Conservation (phyloP, 2,888 invertebrate genomes). For the Zygaena filipendulae region DNA sequence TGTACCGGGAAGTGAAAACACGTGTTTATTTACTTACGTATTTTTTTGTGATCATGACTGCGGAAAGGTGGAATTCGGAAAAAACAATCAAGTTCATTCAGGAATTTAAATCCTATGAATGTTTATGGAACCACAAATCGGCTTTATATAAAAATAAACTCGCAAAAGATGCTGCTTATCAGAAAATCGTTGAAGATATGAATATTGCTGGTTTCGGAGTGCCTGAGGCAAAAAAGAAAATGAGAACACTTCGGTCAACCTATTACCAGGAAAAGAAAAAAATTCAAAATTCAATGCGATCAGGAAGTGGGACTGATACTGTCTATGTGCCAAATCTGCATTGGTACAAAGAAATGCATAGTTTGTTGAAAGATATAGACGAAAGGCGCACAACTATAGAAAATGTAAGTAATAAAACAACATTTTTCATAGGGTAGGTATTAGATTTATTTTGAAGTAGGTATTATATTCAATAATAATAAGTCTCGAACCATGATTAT, state of each 20-base stretch:
- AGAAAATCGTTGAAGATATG: constrained; percentile 4
- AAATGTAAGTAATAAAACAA: too few species aligned
- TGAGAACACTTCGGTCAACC: constrained; percentile 11
- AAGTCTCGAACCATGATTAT: too few species aligned
- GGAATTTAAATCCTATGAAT: constrained; percentile 13
- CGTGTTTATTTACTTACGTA: constrained; percentile 10
- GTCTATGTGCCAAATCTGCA: constrained; percentile 9
- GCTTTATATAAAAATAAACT: constrained; percentile 10
- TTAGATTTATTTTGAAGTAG: too few species aligned
- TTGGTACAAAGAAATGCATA: constrained; percentile 10
- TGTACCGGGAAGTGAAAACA: constrained; percentile 11
- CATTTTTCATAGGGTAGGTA: too few species aligned
- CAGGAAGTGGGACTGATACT: constrained; percentile 6
- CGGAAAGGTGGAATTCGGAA: constrained; percentile 14
- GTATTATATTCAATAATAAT: too few species aligned
- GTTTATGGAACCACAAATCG: constrained; percentile 14
- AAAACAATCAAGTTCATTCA: constrained; percentile 13
- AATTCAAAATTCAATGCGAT: constrained; percentile 8
- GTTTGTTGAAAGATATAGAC: constrained; percentile 7
- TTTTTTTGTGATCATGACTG: constrained; percentile 14
- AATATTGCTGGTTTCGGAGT: constrained; percentile 6
- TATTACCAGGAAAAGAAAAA: constrained; percentile 8
- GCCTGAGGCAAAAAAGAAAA: constrained; percentile 12
- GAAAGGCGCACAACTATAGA: too few species aligned
- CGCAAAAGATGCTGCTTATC: constrained; percentile 5